phyloP scores from a whole-genome alignment of 2,797 vertebrate genomes.

The Pipistrellus pipistrellus region DNA sequence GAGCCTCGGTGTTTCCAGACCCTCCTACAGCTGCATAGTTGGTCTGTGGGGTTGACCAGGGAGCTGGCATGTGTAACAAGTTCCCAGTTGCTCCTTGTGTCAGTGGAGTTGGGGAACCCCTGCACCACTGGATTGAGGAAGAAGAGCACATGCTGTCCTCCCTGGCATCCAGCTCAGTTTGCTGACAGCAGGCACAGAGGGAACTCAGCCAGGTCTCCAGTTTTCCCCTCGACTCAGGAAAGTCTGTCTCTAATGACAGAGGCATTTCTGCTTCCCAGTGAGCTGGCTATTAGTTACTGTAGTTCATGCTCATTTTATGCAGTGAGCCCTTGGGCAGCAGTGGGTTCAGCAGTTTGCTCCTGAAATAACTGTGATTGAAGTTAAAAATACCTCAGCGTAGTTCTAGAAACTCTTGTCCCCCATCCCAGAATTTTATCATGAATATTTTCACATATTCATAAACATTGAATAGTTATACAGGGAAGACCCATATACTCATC shows the following conservation, averaged over 20 bases:
- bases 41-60: not conserved
- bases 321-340: not conserved
- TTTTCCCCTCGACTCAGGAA: not conserved
- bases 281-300: not conserved
- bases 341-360: not conserved
- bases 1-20: not conserved
- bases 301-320: not conserved
- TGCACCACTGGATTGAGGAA: no score
- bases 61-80: not conserved
- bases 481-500: not conserved
- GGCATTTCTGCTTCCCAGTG: not conserved
- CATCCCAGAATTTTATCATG: slow-evolving; percentile 9
- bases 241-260: not conserved
- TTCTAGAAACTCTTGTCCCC: not conserved
- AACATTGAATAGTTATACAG: not conserved
- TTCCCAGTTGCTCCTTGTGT: not conserved
- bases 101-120: not conserved
- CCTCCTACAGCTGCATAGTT: not conserved
- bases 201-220: not conserved
- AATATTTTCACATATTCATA: slow-evolving; percentile 34
- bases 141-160: not conserved
- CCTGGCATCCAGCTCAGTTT: not conserved
- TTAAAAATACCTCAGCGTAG: not conserved
- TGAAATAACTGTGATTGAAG: not conserved
- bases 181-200: not conserved